A percentile compares a stretch with the other conserved stretches of the same genome.
phyloP scores from a whole-genome alignment of 2,888 invertebrate species.

The Orthonychiurus folsomi region DNA sequence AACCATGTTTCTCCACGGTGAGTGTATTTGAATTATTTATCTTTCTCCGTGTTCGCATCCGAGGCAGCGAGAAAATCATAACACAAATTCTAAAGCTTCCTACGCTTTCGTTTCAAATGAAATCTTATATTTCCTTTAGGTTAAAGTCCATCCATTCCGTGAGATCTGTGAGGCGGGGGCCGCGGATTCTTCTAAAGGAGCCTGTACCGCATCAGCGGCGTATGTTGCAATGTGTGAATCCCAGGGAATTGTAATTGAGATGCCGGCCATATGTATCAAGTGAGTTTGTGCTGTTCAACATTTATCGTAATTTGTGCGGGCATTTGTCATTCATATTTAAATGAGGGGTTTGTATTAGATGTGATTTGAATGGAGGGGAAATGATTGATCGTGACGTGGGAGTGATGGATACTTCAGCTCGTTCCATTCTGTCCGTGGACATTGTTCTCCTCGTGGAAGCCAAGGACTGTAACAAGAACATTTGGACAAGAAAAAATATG shows the following conservation, averaged over 20 bases:
- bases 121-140: too few relatives aligned
- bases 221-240: constrained; percentile 71
- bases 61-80: too few relatives aligned
- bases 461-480: constrained; percentile 66
- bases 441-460: constrained; percentile 84
- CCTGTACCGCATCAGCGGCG: constrained; percentile 70
- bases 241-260: constrained; percentile 64
- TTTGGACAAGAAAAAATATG: constrained; percentile 58
- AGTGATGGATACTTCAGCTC: constrained; percentile 48
- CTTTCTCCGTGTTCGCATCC: too few relatives aligned
- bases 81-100: too few relatives aligned
- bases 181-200: constrained; percentile 46
- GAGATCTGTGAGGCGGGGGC: constrained; percentile 44
- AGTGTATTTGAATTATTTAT: constrained; percentile 40
- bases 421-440: constrained; percentile 64
- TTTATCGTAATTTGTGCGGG: neutral
- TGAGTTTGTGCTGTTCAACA: constrained; percentile 47
- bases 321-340: too few relatives aligned
- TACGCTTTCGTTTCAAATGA: too few relatives aligned
- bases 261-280: constrained; percentile 72
- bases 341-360: constrained; percentile 45
- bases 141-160: constrained; percentile 44
- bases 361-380: constrained; percentile 59
- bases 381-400: constrained; percentile 68
- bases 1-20: constrained; percentile 59